Evolutionary conservation across 2,797 vertebrate species (phyloP).

Genomic region (Hydrophis major): DNA sequence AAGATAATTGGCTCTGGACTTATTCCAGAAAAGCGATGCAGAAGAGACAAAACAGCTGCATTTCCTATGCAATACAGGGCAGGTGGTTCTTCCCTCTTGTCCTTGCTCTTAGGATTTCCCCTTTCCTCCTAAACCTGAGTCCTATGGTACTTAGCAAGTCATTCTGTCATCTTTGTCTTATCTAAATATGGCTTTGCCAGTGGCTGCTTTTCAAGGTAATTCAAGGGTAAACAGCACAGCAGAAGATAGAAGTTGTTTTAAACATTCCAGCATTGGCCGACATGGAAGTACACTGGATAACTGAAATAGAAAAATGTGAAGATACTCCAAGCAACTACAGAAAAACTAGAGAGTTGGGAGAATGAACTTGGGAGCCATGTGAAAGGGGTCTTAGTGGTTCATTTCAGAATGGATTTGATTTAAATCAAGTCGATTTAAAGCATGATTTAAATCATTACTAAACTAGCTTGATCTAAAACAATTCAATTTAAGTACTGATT

Average conservation of each 20-base stretch:
- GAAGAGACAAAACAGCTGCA: not conserved
- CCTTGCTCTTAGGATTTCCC: not conserved
- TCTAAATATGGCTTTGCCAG: not conserved
- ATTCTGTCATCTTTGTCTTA: not conserved
- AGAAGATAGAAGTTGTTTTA: not conserved
- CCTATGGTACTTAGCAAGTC: not conserved
- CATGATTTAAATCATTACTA: too few species aligned
- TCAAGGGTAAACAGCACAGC: not conserved
- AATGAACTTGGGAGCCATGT: constrained; percentile 6
- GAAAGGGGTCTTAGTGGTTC: constrained; percentile 16
- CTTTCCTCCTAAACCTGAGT: not conserved
- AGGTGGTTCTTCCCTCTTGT: not conserved
- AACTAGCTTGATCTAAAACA: too few species aligned
- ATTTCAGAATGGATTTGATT: too few species aligned
- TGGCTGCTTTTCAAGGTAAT: not conserved
- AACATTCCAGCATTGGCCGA: not conserved
- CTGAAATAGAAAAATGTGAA: not conserved
- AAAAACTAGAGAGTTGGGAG: constrained; percentile 19
- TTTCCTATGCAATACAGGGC: not conserved
- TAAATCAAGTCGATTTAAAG: too few species aligned
- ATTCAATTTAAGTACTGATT: too few species aligned
- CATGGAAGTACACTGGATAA: not conserved
- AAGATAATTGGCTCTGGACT: not conserved
- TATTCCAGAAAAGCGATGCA: not conserved
- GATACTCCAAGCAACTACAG: constrained; percentile 1